Evolutionary conservation across 2,888 invertebrate species (phyloP).

Genomic region (Esperia sulphurella): DNA sequence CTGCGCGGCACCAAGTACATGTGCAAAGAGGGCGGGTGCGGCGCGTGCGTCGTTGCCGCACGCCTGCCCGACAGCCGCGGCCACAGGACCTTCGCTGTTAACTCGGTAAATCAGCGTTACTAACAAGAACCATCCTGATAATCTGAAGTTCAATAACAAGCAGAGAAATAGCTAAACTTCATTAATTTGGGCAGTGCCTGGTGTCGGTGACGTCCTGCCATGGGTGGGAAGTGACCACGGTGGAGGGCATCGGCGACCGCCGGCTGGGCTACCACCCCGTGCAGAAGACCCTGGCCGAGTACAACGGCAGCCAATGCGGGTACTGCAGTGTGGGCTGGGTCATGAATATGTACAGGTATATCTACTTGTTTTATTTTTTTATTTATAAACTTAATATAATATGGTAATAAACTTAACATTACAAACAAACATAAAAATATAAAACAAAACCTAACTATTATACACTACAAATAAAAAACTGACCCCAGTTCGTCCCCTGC

Average conservation of each 20-base stretch:
- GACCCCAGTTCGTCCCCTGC: too few species aligned
- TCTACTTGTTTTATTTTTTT: too few species aligned
- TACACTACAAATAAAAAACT: too few species aligned
- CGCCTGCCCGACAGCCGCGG: constrained; percentile 24
- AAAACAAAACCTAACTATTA: too few species aligned
- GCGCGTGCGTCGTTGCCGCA: constrained; percentile 78
- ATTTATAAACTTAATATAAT: too few species aligned
- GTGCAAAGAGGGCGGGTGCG: constrained; percentile 86
- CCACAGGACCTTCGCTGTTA: constrained; percentile 57
- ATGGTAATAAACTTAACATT: too few species aligned
- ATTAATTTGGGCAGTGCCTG: constrained; percentile 58
- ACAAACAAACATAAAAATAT: too few species aligned
- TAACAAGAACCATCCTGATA: too few species aligned
- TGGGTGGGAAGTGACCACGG: constrained; percentile 83
- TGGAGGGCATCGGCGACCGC: constrained; percentile 85
- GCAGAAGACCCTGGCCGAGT: constrained; percentile 77
- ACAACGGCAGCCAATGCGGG: constrained; percentile 84
- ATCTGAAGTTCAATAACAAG: constrained; percentile 13
- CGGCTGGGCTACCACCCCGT: constrained; percentile 81
- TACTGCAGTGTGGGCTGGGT: constrained; percentile 75
- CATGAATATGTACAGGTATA: constrained; percentile 55
- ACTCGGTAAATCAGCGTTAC: constrained; percentile 80
- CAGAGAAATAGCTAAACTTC: not conserved
- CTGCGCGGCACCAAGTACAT: constrained; percentile 83
- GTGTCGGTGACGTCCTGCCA: constrained; percentile 72